Conservation (phyloP, 2,113 vertebrate species). For the Chiloscyllium plagiosum region DNA sequence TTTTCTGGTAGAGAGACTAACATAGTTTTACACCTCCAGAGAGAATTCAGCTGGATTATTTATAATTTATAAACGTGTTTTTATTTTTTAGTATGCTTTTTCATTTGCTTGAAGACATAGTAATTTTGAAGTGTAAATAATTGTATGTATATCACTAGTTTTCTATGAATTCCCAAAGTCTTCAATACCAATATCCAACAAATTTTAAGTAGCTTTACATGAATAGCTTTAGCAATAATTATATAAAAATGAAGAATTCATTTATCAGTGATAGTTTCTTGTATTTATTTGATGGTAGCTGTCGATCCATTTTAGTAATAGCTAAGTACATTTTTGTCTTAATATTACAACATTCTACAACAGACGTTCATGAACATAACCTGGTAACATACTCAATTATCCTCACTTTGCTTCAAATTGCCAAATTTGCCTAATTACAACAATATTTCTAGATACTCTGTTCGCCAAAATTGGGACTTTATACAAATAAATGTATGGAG, state of each 20-base stretch:
- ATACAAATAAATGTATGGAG: neutral
- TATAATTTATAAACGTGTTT: neutral
- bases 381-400: neutral
- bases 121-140: constrained; percentile 25
- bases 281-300: neutral
- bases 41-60: constrained; percentile 8
- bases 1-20: constrained; percentile 28
- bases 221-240: neutral
- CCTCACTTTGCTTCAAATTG: neutral
- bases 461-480: neutral
- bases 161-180: neutral
- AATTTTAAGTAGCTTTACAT: neutral
- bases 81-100: neutral
- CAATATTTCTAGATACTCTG: neutral
- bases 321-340: neutral
- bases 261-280: neutral
- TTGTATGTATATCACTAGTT: neutral
- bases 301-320: neutral
- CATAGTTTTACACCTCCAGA: constrained; percentile 25
- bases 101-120: neutral
- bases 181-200: neutral
- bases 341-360: neutral
- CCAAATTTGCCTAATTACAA: neutral
- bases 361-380: neutral
- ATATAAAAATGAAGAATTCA: neutral